phyloP scores from a whole-genome alignment of 2,113 vertebrate genomes.

The Pseudonaja textilis region DNA sequence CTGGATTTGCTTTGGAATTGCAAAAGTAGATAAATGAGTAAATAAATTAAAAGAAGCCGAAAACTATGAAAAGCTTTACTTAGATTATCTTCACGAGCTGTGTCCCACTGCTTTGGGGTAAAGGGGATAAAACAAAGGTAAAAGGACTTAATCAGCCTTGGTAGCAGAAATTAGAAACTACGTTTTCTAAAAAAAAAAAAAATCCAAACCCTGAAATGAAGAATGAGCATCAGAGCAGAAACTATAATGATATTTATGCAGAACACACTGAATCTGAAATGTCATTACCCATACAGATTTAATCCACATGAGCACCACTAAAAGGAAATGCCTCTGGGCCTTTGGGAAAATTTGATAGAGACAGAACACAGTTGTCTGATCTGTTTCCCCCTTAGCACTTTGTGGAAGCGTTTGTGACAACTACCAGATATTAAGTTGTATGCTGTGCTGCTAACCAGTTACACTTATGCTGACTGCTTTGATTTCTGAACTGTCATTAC shows the following conservation, averaged over 20 bases:
- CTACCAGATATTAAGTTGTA: background rate
- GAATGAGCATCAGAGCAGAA: conserved; percentile 28
- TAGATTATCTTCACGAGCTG: background rate
- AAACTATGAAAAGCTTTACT: background rate
- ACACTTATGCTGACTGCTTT: background rate
- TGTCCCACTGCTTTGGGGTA: background rate
- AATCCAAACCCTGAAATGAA: background rate
- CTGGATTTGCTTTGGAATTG: background rate
- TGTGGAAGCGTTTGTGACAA: conserved; percentile 8
- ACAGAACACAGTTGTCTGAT: background rate
- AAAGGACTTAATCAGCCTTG: background rate
- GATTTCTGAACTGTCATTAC: background rate
- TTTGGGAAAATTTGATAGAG: conserved; percentile 10
- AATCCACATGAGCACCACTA: conserved; percentile 32
- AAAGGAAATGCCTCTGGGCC: conserved; percentile 47
- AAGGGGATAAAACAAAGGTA: conserved; percentile 13
- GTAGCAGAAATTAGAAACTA: background rate
- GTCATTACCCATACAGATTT: conserved; percentile 48
- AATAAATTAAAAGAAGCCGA: background rate
- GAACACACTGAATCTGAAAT: conserved; percentile 40
- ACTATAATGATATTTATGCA: conserved; percentile 38
- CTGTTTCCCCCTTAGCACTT: conserved; percentile 25
- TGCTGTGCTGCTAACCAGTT: background rate
- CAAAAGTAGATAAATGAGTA: background rate
- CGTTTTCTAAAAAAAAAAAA: background rate